Base-by-base conservation (phyloP, 23 tunicate genomes). In the Pegea sp. region DNA sequence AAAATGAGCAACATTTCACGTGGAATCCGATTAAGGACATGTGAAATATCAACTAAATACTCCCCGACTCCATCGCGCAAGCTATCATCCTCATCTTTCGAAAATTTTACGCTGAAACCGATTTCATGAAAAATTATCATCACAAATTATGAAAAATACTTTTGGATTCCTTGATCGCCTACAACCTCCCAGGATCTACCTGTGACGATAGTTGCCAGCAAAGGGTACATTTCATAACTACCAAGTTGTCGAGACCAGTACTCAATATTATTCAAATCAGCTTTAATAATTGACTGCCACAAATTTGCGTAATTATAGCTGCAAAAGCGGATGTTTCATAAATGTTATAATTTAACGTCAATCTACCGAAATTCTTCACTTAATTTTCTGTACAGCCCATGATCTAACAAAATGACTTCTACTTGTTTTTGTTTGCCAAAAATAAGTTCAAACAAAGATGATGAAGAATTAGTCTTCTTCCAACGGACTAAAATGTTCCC, bases 151-250 rank as follows among this genome's bases (percentile, higher is more conserved):
- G 22, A 58, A 18, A 3, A 13, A 43, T 1, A 76, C 75, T 67
- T 81, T 57, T 56, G 34, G 16, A 87, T 61, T 24, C 98, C 90
- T 24, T 66, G 49, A 27, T 71, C 64, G 18, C 71, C 66, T 24
- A 89, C 74, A 6, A 66, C 79, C 33, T 89, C 69, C 98, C 98
- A 89, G 24, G 79, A 61, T 51, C 98, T 65, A 22, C 90, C 98
- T 0, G 90, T 70, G 4, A 89, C 80, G 26, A 89, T 89, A 2
- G 98, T 77, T 3, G 87, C 75, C 23, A 89, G 69, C 18, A 89
- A 30, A 2, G 98, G 98, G 34, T 65, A 89, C 59, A 89, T 44
- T 24, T 76, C 90, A 2, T 76, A 90, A 4, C 86, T 65, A 1
- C 89, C 89, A 31, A 77, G 29, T 2, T 65, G 75, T n/a, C 60